A percentile compares a stretch with the other conserved stretches of the same genome.
These are phyloP conservation scores for Potamarius usumacintae DNA, from an alignment of 2,113 vertebrate genomes.

Conservation along the genomic window DNA sequence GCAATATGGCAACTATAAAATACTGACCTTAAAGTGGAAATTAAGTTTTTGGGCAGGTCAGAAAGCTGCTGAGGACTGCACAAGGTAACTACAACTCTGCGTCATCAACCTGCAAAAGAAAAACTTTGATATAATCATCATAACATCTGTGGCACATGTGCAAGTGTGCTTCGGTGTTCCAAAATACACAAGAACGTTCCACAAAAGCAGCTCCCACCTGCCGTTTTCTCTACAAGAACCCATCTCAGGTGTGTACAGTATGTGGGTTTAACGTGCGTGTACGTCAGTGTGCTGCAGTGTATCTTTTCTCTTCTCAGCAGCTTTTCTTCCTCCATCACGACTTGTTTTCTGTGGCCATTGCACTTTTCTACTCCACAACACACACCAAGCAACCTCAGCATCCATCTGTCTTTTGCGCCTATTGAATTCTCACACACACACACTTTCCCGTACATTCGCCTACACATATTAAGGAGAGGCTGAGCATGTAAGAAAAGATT, in stretches of 20 bases:
- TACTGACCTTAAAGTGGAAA: slow-evolving; percentile 23
- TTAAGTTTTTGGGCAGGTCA: slow-evolving; percentile 25
- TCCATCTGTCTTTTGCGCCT: slow-evolving; percentile 39
- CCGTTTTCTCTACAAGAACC: slow-evolving; percentile 1
- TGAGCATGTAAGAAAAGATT: slow-evolving; percentile 37
- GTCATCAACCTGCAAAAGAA: slow-evolving; percentile 8
- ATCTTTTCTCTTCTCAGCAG: slow-evolving; percentile 35
- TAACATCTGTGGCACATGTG: slow-evolving; percentile 37
- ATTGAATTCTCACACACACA: slow-evolving; percentile 13
- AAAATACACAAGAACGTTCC: background rate
- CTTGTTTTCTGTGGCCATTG: slow-evolving; percentile 13
- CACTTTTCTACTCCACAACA: background rate
- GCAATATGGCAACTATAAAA: slow-evolving; percentile 13
- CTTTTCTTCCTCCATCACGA: slow-evolving; percentile 10
- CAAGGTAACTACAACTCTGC: background rate
- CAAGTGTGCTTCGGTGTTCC: slow-evolving; percentile 34
- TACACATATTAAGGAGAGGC: slow-evolving; percentile 18
- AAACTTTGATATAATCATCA: slow-evolving; percentile 33
- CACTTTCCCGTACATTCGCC: background rate
- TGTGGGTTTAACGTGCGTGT: background rate
- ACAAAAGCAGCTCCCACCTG: background rate
- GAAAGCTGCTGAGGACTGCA: slow-evolving; percentile 31
- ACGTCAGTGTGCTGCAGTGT: background rate
- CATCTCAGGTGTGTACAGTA: background rate
- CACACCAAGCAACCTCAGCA: slow-evolving; percentile 37